Conservation (phyloP, 2,113 vertebrate genomes). For the Egretta garzetta region DNA sequence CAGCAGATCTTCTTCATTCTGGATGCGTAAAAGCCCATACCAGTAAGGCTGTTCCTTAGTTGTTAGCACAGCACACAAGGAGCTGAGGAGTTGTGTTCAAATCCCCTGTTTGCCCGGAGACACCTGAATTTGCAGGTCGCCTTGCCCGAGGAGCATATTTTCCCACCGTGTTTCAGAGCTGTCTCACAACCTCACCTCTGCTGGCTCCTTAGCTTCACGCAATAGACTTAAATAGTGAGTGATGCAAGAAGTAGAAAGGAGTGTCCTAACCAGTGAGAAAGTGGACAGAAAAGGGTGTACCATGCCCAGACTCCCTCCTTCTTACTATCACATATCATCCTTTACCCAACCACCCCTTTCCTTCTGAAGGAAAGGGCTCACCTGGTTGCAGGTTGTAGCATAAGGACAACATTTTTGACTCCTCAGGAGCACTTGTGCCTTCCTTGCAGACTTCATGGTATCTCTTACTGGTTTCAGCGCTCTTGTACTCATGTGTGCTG, state of each 20-base stretch:
- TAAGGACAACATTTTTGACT: not conserved
- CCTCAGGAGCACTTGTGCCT: not conserved
- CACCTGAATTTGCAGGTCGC: fast-evolving
- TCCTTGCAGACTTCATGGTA: not conserved
- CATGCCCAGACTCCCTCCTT: not conserved
- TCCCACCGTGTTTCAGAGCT: not conserved
- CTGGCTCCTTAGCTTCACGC: not conserved
- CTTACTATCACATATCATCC: not conserved
- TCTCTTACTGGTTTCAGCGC: not conserved
- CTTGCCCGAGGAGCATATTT: not conserved
- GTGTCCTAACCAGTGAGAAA: not conserved
- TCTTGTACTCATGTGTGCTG: not conserved
- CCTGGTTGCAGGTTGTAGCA: not conserved
- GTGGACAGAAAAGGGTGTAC: not conserved
- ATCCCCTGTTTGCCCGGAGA: not conserved
- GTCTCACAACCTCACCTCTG: not conserved
- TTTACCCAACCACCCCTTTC: not conserved
- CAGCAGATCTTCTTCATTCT: not conserved
- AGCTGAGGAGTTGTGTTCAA: not conserved
- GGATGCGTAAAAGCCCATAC: not conserved
- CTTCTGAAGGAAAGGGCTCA: not conserved
- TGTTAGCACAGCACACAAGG: not conserved
- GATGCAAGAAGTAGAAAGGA: not conserved
- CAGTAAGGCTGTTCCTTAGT: not conserved
- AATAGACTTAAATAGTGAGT: not conserved